Conservation (phyloP, 2,888 invertebrate genomes). For the Theodoxus fluviatilis region DNA sequence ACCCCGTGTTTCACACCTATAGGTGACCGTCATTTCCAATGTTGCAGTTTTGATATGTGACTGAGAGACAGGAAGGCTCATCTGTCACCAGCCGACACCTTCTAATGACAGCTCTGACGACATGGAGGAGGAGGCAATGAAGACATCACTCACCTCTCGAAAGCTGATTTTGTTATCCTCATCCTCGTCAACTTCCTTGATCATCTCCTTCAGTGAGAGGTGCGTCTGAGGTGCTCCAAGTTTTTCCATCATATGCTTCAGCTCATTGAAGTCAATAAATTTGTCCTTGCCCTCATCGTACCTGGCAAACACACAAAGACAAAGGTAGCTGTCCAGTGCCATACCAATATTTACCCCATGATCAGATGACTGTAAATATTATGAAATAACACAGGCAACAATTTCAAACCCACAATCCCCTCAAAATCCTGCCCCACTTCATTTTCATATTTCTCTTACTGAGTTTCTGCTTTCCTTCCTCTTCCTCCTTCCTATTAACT, state of each 20-base stretch:
- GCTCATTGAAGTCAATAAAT: conserved; percentile 84
- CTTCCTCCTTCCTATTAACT: too few species aligned
- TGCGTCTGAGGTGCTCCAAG: conserved; percentile 95
- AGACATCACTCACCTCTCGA: conserved; percentile 74
- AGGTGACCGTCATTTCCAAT: too few species aligned
- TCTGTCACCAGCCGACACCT: too few species aligned
- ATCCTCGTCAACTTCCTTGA: conserved; percentile 72
- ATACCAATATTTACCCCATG: too few species aligned
- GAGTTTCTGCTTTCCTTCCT: too few species aligned
- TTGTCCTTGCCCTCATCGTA: conserved; percentile 90
- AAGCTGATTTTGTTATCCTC: conserved; percentile 77
- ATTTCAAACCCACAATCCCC: too few species aligned
- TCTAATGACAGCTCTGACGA: not conserved
- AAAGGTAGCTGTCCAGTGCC: not conserved
- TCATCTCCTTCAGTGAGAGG: conserved; percentile 92
- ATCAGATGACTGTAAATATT: too few species aligned
- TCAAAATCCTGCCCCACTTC: too few species aligned
- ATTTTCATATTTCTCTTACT: too few species aligned
- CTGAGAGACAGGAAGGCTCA: not conserved
- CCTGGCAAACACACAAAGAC: conserved; percentile 68
- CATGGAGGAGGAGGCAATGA: not conserved
- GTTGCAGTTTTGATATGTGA: too few species aligned
- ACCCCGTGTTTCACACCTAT: too few species aligned
- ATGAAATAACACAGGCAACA: too few species aligned
- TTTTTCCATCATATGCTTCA: conserved; percentile 90